These are phyloP conservation scores for Drosophila nigricruria DNA, from an alignment of 2,888 invertebrate species.

Conservation along the genomic window DNA sequence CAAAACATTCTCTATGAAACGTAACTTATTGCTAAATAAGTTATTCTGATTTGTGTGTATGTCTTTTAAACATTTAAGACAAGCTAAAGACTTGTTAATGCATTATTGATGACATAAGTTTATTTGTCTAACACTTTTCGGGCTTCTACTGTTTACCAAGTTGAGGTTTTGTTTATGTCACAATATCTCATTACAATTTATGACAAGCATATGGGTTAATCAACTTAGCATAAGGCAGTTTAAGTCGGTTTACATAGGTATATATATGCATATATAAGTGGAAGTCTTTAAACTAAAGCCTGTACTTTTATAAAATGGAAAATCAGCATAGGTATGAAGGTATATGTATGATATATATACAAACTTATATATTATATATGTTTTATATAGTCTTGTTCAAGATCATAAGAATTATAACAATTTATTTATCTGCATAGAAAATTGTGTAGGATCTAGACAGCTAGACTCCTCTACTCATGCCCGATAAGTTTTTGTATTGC, in stretches of 20 bases:
- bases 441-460: too few species aligned
- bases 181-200: slow-evolving; percentile 28
- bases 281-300: too few species aligned
- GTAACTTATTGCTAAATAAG: not conserved
- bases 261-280: too few species aligned
- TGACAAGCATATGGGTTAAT: slow-evolving; percentile 30
- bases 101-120: slow-evolving; percentile 3
- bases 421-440: too few species aligned
- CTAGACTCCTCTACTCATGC: too few species aligned
- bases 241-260: slow-evolving; percentile 4
- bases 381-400: not conserved
- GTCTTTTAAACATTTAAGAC: not conserved
- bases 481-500: not conserved
- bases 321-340: too few species aligned
- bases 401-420: not conserved
- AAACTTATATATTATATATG: not conserved
- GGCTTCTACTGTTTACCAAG: slow-evolving; percentile 32
- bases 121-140: slow-evolving; percentile 26
- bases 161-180: slow-evolving; percentile 1
- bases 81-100: not conserved
- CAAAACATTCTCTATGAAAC: slow-evolving; percentile 27
- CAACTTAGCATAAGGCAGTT: not conserved
- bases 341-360: not conserved
- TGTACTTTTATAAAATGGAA: not conserved
- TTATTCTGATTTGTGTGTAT: not conserved